phyloP scores from a whole-genome alignment of 2,113 vertebrate genomes.

The Sula dactylatra region DNA sequence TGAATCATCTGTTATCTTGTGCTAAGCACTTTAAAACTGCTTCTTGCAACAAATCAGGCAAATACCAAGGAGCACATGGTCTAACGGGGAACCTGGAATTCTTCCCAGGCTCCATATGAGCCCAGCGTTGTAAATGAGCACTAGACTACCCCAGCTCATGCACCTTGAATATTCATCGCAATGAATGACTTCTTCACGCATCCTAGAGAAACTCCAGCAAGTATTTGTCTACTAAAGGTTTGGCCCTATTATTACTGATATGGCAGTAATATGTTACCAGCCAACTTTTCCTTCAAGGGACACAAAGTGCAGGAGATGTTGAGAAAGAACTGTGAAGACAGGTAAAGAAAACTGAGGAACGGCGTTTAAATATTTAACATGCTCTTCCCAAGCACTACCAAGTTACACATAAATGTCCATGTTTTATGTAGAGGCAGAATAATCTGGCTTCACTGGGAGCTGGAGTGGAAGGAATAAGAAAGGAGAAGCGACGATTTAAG shows the following conservation, averaged over 20 bases:
- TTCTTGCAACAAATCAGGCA: background rate
- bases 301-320: background rate
- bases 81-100: background rate
- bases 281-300: background rate
- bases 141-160: fast-evolving
- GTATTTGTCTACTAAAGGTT: background rate
- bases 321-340: background rate
- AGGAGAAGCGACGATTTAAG: background rate
- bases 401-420: background rate
- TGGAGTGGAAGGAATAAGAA: background rate
- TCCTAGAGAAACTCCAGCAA: background rate
- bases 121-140: background rate
- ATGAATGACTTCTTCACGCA: background rate
- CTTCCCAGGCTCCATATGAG: background rate
- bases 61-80: background rate
- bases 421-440: background rate
- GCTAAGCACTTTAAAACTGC: background rate
- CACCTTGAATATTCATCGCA: background rate
- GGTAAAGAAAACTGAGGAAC: background rate
- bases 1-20: background rate
- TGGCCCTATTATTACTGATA: background rate
- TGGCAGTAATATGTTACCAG: background rate
- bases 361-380: background rate
- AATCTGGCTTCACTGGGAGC: background rate
- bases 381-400: background rate